Evolutionary conservation across 2,888 invertebrate species (phyloP).

Genomic region (Drosophila engyochracea): DNA sequence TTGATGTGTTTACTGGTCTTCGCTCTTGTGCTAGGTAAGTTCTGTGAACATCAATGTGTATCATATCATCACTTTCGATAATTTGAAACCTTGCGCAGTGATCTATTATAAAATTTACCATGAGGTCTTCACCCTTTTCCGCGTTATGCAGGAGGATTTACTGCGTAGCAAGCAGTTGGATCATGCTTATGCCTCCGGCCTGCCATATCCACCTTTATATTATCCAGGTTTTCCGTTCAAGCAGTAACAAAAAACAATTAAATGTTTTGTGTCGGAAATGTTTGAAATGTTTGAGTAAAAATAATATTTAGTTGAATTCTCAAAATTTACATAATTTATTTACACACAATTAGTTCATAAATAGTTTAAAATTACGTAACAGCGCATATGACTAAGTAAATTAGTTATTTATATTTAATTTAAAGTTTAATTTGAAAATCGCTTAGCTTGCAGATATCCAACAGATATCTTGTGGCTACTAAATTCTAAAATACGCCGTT

Average conservation of each 20-base stretch:
- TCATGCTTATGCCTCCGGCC: slow-evolving; percentile 35
- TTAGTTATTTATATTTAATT: slow-evolving; percentile 62
- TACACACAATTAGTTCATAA: slow-evolving; percentile 79
- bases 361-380: slow-evolving; percentile 82
- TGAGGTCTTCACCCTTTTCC: slow-evolving; percentile 74
- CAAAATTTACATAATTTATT: slow-evolving; percentile 77
- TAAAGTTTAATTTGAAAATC: slow-evolving; percentile 51
- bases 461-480: slow-evolving; percentile 41
- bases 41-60: rapidly evolving
- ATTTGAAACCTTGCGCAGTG: slow-evolving; percentile 36
- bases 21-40: slow-evolving; percentile 62
- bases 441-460: slow-evolving; percentile 37
- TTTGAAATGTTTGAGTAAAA: background rate
- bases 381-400: slow-evolving; percentile 80
- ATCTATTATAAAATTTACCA: slow-evolving; percentile 73
- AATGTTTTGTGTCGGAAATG: too few species aligned
- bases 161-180: slow-evolving; percentile 39
- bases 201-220: slow-evolving; percentile 59
- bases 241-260: slow-evolving; percentile 19
- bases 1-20: slow-evolving; percentile 65
- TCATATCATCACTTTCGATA: background rate
- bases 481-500: slow-evolving; percentile 42
- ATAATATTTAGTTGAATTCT: slow-evolving; percentile 10
- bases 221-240: slow-evolving; percentile 56
- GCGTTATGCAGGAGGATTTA: slow-evolving; percentile 60